Conservation (phyloP, 1,140 invertebrate species). For the Drosophila pandora region DNA sequence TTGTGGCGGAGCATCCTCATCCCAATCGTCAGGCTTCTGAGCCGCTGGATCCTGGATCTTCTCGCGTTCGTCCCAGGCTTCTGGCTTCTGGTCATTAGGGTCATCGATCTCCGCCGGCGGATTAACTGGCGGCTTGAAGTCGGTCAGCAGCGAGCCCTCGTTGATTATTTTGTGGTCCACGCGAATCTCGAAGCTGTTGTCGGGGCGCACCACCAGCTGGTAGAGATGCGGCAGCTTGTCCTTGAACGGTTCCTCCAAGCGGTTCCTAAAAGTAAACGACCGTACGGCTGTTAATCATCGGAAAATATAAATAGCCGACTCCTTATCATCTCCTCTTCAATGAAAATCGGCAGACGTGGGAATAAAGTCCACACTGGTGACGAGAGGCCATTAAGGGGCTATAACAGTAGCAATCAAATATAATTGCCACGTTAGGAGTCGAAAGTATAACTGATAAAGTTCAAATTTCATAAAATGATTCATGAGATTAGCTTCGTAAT, state of each 20-base stretch:
- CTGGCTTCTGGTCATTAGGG: slow-evolving; percentile 94
- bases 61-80: slow-evolving; percentile 98
- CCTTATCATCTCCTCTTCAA: slow-evolving; percentile 7
- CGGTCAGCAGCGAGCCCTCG: slow-evolving; percentile 93
- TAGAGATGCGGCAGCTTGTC: slow-evolving; percentile 98
- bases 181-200: slow-evolving; percentile 91
- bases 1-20: slow-evolving; percentile 95
- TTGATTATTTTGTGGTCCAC: slow-evolving; percentile 92
- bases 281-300: slow-evolving; percentile 7
- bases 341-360: slow-evolving; percentile 3
- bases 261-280: slow-evolving; percentile 84
- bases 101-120: slow-evolving; percentile 98
- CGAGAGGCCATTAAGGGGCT: neutral
- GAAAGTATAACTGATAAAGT: neutral
- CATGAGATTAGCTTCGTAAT: neutral
- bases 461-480: neutral
- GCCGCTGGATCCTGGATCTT: slow-evolving; percentile 96
- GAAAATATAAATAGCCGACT: slow-evolving; percentile 31
- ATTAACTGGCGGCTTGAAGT: slow-evolving; percentile 97
- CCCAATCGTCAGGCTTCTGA: slow-evolving; percentile 96
- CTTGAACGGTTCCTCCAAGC: slow-evolving; percentile 94
- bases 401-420: neutral
- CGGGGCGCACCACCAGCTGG: slow-evolving; percentile 94
- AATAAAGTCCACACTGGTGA: slow-evolving; percentile 10
- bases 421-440: neutral